A percentile compares a stretch with the other conserved stretches of the same genome.
Evolutionary conservation across 2,113 vertebrate genomes (phyloP).

Genomic region (Oncorhynchus tshawytscha): DNA sequence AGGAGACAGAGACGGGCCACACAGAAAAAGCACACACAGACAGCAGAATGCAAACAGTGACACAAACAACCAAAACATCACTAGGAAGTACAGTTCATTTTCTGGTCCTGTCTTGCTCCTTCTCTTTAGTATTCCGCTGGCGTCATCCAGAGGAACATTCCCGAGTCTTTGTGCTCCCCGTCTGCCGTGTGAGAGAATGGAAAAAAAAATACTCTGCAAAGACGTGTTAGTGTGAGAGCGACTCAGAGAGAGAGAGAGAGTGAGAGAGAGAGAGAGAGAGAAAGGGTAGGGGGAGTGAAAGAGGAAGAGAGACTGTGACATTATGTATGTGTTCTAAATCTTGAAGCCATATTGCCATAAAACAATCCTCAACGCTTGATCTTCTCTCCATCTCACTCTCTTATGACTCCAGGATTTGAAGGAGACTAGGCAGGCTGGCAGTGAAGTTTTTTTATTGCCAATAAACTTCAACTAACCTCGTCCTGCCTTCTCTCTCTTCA

Average conservation of each 20-base stretch:
- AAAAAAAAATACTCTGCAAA: neutral
- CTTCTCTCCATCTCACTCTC: too few species aligned
- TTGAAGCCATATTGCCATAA: too few species aligned
- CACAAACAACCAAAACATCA: neutral
- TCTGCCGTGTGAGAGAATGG: slow-evolving; percentile 1
- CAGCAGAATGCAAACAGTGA: neutral
- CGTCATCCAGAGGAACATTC: slow-evolving; percentile 26
- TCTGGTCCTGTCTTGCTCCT: slow-evolving; percentile 3
- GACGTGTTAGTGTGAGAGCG: neutral
- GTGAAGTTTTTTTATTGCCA: neutral
- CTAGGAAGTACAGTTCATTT: neutral
- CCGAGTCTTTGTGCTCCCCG: slow-evolving; percentile 13
- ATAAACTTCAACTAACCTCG: neutral
- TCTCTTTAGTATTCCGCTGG: slow-evolving; percentile 45
- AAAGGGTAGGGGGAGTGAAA: too few species aligned
- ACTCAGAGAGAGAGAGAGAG: neutral
- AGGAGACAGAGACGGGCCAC: too few species aligned
- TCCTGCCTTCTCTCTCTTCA: neutral
- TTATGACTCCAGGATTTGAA: neutral
- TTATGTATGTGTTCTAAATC: too few species aligned
- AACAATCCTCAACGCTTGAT: too few species aligned
- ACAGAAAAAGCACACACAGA: neutral
- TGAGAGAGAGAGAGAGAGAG: neutral
- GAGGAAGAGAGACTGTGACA: neutral
- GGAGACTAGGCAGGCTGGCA: neutral